phyloP scores from a whole-genome alignment of 2,888 invertebrate species.

The Poecilus cupreus region DNA sequence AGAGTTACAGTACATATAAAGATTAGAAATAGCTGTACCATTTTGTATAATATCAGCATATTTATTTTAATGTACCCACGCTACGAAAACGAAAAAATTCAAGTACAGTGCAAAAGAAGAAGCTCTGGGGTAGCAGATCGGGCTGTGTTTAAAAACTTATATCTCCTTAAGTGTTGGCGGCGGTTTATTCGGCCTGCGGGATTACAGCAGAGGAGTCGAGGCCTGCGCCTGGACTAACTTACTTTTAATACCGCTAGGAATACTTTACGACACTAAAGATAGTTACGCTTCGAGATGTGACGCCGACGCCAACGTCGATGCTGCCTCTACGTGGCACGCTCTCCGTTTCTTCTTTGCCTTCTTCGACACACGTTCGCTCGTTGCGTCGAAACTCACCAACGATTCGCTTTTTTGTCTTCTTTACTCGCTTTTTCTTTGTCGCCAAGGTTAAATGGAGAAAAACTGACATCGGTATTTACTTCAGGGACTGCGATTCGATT shows the following conservation, averaged over 20 bases:
- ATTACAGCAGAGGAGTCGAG: constrained; percentile 28
- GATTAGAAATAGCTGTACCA: too few species aligned
- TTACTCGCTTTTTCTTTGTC: constrained; percentile 28
- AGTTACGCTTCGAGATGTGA: constrained; percentile 50
- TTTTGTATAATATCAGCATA: too few species aligned
- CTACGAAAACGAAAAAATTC: not conserved
- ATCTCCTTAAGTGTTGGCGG: constrained; percentile 55
- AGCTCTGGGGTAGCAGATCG: not conserved
- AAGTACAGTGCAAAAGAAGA: not conserved
- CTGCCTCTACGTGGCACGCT: constrained; percentile 1
- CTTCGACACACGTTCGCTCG: not conserved
- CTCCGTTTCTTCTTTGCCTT: constrained; percentile 1
- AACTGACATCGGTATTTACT: constrained; percentile 37
- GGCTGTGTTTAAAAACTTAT: constrained; percentile 57
- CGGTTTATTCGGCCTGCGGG: constrained; percentile 54
- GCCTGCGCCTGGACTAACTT: constrained; percentile 47
- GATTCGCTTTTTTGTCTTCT: constrained; percentile 15
- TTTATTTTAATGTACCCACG: not conserved
- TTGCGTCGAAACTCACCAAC: not conserved
- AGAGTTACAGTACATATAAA: too few species aligned
- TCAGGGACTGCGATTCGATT: not conserved
- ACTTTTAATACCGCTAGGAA: constrained; percentile 57
- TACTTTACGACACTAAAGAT: constrained; percentile 59
- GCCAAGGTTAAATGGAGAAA: constrained; percentile 31
- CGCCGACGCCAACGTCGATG: not conserved